A percentile compares a stretch with the other conserved stretches of the same genome.
Conservation (phyloP, 2,113 vertebrate genomes). For the Gopherus flavomarginatus region DNA sequence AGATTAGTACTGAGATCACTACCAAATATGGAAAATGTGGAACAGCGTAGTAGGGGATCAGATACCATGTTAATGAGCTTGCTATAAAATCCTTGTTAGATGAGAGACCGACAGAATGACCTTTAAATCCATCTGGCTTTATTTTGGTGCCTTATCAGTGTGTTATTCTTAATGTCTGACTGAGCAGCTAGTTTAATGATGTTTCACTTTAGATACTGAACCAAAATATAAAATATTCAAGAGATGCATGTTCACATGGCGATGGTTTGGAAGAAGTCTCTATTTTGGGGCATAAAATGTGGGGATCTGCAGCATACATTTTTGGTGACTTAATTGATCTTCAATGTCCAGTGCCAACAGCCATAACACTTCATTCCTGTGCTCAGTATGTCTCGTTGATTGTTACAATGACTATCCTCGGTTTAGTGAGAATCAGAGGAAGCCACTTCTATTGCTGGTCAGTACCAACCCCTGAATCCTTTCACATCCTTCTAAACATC, state of each 20-base stretch:
- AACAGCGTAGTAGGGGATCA: not conserved
- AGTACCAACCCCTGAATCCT: constrained; percentile 1
- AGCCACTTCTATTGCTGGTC: not conserved
- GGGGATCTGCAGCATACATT: not conserved
- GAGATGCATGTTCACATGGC: not conserved
- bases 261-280: not conserved
- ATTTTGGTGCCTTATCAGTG: constrained; percentile 23
- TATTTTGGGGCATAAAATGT: not conserved
- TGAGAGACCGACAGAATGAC: constrained; percentile 1
- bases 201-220: constrained; percentile 7
- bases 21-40: constrained; percentile 34
- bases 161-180: constrained; percentile 23
- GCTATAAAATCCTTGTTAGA: constrained; percentile 37
- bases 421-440: constrained; percentile 22
- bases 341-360: not conserved
- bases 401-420: not conserved
- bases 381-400: not conserved
- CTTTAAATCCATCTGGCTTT: constrained; percentile 40
- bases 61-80: constrained; percentile 19
- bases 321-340: not conserved
- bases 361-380: not conserved
- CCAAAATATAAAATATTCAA: constrained; percentile 25
- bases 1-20: not conserved
- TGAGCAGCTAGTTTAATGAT: not conserved
- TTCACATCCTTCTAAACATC: not conserved